Conservation (phyloP, 2,888 invertebrate species). For the Caenorhabditis parvicauda region DNA sequence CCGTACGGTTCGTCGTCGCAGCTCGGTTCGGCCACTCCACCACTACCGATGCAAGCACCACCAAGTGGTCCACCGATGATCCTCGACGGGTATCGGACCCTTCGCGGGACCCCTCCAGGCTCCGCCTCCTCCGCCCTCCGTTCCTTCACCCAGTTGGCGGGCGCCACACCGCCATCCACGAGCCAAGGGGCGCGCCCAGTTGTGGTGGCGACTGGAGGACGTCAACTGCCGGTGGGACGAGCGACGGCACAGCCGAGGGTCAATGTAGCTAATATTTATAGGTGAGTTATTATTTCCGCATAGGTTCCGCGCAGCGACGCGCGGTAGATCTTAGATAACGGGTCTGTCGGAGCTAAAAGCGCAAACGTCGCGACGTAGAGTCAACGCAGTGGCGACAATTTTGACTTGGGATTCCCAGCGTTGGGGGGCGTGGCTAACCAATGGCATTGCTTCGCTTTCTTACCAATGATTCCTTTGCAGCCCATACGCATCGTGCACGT, state of each 20-base stretch:
- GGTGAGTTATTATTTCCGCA: not conserved
- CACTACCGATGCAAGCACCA: constrained; percentile 36
- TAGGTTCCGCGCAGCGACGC: not conserved
- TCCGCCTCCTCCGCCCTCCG: constrained; percentile 33
- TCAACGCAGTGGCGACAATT: too few relatives aligned
- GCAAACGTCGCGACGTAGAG: too few relatives aligned
- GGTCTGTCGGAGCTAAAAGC: too few relatives aligned
- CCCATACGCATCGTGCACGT: constrained; percentile 39
- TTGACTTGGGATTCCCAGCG: too few relatives aligned
- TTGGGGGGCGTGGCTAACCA: not conserved
- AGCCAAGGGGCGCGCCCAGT: constrained; percentile 40
- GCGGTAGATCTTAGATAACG: too few relatives aligned
- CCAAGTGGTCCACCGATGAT: constrained; percentile 37
- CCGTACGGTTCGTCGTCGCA: constrained; percentile 52
- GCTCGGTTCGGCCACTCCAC: constrained; percentile 44
- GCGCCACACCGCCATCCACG: constrained; percentile 33
- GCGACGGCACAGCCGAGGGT: constrained; percentile 58
- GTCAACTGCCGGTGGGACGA: constrained; percentile 55
- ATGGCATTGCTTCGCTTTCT: not conserved
- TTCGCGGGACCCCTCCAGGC: constrained; percentile 34
- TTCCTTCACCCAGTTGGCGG: constrained; percentile 45
- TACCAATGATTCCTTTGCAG: constrained; percentile 11
- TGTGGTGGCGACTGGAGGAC: constrained; percentile 37
- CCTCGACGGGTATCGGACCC: constrained; percentile 47
- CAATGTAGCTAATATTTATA: constrained; percentile 52